phyloP scores from a whole-genome alignment of 2,797 vertebrate genomes.

The Mus spretus region DNA sequence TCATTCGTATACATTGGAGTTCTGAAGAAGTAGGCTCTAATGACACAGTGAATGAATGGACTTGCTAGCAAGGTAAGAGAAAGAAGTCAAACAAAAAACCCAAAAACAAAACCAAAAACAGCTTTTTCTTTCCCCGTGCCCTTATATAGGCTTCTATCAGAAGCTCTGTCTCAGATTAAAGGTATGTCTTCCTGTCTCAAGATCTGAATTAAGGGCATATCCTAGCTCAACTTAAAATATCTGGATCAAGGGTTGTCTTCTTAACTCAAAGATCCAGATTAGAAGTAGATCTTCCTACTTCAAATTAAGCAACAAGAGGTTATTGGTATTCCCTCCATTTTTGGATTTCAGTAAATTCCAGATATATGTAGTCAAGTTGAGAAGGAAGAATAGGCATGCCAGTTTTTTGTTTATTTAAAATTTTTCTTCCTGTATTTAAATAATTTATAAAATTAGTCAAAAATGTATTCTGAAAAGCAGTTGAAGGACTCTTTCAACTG shows the following conservation, averaged over 20 bases:
- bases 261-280: neutral
- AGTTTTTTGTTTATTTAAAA: constrained; percentile 52
- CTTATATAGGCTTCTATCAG: neutral
- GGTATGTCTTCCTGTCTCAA: neutral
- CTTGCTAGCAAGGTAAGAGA: neutral
- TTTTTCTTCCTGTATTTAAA: neutral
- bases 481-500: constrained; percentile 47
- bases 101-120: too few species aligned
- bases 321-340: neutral
- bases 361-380: neutral
- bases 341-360: neutral
- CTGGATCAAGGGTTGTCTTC: too few species aligned
- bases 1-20: neutral
- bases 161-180: neutral
- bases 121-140: too few species aligned
- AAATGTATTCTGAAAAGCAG: constrained; percentile 33
- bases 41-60: neutral
- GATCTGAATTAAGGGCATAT: neutral
- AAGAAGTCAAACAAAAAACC: neutral
- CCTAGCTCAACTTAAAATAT: neutral
- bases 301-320: neutral
- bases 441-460: constrained; percentile 55
- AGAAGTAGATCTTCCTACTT: neutral
- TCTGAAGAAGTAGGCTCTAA: neutral
- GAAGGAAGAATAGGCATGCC: neutral